These are phyloP conservation scores for Sebastes flavidus DNA, from an alignment of 2,797 vertebrate genomes.

Conservation along the genomic window DNA sequence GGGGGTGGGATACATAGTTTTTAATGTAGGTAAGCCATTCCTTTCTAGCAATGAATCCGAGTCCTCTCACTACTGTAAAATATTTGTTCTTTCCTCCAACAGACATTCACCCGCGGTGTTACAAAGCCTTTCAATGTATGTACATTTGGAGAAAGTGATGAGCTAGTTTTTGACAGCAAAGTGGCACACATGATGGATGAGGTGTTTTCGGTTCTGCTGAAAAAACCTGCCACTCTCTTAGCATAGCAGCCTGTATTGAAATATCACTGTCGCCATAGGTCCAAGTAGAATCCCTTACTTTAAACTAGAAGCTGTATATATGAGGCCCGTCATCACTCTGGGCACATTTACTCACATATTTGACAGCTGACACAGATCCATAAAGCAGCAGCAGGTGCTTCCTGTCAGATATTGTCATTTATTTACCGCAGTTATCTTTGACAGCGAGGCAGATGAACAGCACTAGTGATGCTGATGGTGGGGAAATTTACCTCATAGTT, in stretches of 20 bases:
- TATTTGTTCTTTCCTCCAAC: background rate
- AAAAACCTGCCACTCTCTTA: background rate
- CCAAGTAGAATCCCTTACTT: background rate
- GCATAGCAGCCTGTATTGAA: background rate
- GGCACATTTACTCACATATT: background rate
- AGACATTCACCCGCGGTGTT: background rate
- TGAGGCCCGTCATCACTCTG: background rate
- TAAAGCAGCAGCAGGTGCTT: background rate
- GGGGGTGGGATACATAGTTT: background rate
- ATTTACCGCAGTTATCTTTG: background rate
- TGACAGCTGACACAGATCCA: slow-evolving; percentile 21
- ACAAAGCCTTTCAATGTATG: background rate
- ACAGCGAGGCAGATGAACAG: background rate
- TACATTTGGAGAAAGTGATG: background rate
- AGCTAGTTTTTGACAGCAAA: background rate
- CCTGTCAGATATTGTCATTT: slow-evolving; percentile 8
- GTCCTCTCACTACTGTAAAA: background rate
- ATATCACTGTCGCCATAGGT: background rate
- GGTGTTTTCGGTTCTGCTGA: background rate
- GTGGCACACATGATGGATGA: slow-evolving; percentile 17
- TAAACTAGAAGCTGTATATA: background rate
- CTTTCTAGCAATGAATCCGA: background rate
- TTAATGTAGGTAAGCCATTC: background rate
- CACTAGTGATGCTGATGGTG: background rate
- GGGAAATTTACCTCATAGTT: background rate